Evolutionary conservation across 2,888 invertebrate species (phyloP).

Genomic region (Agyllia agylla): DNA sequence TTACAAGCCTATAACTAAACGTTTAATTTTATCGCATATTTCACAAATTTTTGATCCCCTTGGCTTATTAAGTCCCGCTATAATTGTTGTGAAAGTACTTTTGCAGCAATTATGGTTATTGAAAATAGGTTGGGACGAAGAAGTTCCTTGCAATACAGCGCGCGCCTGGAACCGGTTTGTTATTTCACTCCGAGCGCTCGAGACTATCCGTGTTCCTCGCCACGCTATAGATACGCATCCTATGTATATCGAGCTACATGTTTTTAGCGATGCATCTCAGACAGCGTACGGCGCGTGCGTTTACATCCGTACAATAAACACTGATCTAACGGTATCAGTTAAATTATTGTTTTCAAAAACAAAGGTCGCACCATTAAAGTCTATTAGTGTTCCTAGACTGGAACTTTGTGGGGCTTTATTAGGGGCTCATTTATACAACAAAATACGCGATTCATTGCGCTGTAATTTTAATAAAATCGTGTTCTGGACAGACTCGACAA

Average conservation of each 20-base stretch:
- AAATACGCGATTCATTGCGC: slow-evolving; percentile 47
- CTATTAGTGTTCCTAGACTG: slow-evolving; percentile 27
- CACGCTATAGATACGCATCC: slow-evolving; percentile 16
- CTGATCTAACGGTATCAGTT: slow-evolving; percentile 13
- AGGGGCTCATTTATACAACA: slow-evolving; percentile 64
- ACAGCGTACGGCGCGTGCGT: slow-evolving; percentile 73
- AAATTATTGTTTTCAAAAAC: slow-evolving; percentile 53
- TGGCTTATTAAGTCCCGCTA: slow-evolving; percentile 62
- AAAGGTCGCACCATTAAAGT: slow-evolving; percentile 48
- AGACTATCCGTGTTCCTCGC: slow-evolving; percentile 44
- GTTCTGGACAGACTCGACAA: slow-evolving; percentile 74
- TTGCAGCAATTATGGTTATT: slow-evolving; percentile 54
- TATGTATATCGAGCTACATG: slow-evolving; percentile 56
- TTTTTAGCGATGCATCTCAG: slow-evolving; percentile 74
- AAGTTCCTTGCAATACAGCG: not conserved
- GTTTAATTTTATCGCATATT: slow-evolving; percentile 55
- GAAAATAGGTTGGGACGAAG: slow-evolving; percentile 51
- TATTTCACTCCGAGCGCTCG: not conserved
- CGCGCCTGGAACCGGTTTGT: slow-evolving; percentile 15
- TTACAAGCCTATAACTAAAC: slow-evolving; percentile 27
- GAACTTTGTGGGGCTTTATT: slow-evolving; percentile 76
- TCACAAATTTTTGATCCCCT: slow-evolving; percentile 74
- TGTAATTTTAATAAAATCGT: slow-evolving; percentile 49
- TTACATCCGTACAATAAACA: slow-evolving; percentile 68
- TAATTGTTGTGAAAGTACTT: slow-evolving; percentile 43